Base-by-base conservation (phyloP, 2,888 invertebrate species). In the Punctoribates punctum region DNA sequence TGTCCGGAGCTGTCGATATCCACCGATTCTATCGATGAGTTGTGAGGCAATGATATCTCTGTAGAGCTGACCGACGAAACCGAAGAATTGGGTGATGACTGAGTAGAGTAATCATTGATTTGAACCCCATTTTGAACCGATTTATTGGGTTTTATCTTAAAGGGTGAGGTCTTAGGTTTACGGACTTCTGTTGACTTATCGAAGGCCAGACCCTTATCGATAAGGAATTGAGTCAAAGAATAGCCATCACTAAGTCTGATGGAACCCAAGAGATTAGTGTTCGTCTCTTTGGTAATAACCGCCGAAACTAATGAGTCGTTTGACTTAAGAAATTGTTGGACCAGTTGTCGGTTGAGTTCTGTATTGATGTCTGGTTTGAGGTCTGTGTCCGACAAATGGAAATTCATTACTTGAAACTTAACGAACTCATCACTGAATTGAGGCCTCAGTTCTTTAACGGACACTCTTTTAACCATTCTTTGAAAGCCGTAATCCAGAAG, bases 291-390 rank as follows among this genome's bases (percentile, higher is more conserved):
- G 42, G 11, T 13, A 27, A 65, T 65, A 1, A 15, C 2, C 1
- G 46, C 72, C 48, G 20, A 72, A 72, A 48, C 72, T 17, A 6
- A 23, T 17, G 15, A 38, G 13, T 72, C 4, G 72, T 72, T 72
- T 11, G 17, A 15, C 5, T 23, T 15, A 13, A 72, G 25, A 13
- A 72, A 20, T 9, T 72, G 25, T 23, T 72, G 3, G 20, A 72
- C 11, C 20, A 13, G 4, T 23, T n/a, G 5, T 13, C 34, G 9
- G 20, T 20, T 17, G 13, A 8, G 25, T 72, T 48, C 46, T 17
- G 23, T 17, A 9, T 65, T 65, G 48, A 25, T 3, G 8, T 27
- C 25, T 11, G 2, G 17, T 23, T 72, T 34, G 11, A 29, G 8
- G 3, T 48, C 48, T 8, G 25, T 25, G 0, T 34, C 65, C 34